A percentile compares a stretch with the other conserved stretches of the same genome.
Conservation (phyloP, 2,113 vertebrate species). For the Sinocyclocheilus anophthalmus region DNA sequence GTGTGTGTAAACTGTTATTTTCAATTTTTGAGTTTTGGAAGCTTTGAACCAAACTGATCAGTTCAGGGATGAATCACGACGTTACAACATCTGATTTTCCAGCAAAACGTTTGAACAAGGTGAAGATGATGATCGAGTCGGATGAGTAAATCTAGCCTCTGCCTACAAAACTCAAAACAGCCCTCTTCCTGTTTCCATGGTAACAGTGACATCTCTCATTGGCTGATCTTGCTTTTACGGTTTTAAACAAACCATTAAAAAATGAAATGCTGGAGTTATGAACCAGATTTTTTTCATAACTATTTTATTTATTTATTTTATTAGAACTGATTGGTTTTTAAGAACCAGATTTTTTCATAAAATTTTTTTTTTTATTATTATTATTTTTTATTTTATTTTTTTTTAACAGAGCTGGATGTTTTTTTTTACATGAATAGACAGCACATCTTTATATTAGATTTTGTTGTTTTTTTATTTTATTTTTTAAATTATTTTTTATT, state of each 20-base stretch:
- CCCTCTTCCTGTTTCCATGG: constrained; percentile 26
- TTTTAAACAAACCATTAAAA: background rate
- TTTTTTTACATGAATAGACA: no score
- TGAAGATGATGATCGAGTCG: background rate
- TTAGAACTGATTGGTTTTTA: background rate
- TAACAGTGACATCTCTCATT: background rate
- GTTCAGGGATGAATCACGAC: background rate
- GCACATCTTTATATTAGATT: no score
- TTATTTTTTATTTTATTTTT: no score
- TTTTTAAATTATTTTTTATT: no score
- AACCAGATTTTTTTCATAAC: background rate
- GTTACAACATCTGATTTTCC: background rate
- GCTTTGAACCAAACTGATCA: background rate
- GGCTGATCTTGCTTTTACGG: background rate
- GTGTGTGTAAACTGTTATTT: background rate
- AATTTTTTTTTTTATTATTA: no score
- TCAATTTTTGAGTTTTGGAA: background rate
- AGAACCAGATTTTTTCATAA: no score
- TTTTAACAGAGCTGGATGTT: no score
- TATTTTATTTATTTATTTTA: background rate
- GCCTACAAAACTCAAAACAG: background rate
- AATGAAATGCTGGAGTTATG: background rate
- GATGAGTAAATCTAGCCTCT: background rate
- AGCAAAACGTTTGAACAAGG: background rate
- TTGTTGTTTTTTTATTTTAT: no score